Conservation (phyloP, 2,888 invertebrate species). For the Fissipunctia ypsillon region DNA sequence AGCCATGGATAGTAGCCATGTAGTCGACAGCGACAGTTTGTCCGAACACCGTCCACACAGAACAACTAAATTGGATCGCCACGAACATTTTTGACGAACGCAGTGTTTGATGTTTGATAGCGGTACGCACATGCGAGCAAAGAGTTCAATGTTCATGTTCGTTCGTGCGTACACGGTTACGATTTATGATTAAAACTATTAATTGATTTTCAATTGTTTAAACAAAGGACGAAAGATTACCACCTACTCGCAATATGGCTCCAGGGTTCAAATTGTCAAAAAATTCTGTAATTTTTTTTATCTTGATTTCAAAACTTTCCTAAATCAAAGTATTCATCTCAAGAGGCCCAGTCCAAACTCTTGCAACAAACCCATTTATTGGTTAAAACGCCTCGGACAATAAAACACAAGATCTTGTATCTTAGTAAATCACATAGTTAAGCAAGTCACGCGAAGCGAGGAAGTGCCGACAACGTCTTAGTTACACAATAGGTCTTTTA, state of each 20-base stretch:
- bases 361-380: background rate
- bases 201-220: background rate
- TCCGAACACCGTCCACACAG: too few relatives aligned
- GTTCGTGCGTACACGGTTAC: too few relatives aligned
- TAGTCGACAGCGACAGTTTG: too few relatives aligned
- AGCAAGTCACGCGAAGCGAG: slow-evolving; percentile 37
- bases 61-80: too few relatives aligned
- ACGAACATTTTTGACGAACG: too few relatives aligned
- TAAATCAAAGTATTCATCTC: too few relatives aligned
- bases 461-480: slow-evolving; percentile 32
- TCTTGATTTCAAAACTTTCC: background rate
- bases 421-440: background rate
- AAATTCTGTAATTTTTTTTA: background rate
- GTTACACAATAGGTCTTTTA: slow-evolving; percentile 10
- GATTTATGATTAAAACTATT: background rate
- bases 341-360: background rate
- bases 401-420: slow-evolving; percentile 1
- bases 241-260: background rate
- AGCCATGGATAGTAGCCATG: too few relatives aligned
- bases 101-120: too few relatives aligned
- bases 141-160: too few relatives aligned
- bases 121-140: too few relatives aligned
- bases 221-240: background rate
- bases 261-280: background rate
- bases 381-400: background rate